phyloP scores from a whole-genome alignment of 2,113 vertebrate genomes.

The human region DNA sequence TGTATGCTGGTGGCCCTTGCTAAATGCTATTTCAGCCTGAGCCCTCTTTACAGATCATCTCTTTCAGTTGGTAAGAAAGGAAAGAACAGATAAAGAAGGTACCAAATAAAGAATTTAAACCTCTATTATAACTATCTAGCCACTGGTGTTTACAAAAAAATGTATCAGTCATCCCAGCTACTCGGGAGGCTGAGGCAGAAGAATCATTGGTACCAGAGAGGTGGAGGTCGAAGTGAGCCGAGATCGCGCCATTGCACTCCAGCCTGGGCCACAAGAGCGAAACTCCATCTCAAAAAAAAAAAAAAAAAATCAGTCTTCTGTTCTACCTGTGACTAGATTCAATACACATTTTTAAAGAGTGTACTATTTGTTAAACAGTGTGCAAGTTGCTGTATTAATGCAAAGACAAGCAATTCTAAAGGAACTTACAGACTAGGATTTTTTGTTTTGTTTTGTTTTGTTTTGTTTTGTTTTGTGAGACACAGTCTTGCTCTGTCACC shows the following conservation, averaged over 20 bases:
- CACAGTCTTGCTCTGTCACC: too few relatives aligned
- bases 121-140: background rate
- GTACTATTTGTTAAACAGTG: background rate
- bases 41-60: background rate
- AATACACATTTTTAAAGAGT: background rate
- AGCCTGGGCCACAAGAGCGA: too few relatives aligned
- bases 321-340: background rate
- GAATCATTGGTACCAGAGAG: too few relatives aligned
- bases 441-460: too few relatives aligned
- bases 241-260: too few relatives aligned
- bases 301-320: background rate
- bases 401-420: background rate
- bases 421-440: background rate
- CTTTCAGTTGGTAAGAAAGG: slow-evolving; percentile 2
- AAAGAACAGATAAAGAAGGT: slow-evolving; percentile 4
- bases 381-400: background rate
- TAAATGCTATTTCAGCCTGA: background rate
- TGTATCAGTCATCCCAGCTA: background rate
- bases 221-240: too few relatives aligned
- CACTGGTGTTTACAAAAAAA: background rate
- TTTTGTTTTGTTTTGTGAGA: too few relatives aligned
- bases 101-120: background rate
- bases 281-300: too few relatives aligned
- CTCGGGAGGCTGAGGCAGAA: too few relatives aligned
- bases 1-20: background rate